These are phyloP conservation scores for Proisotoma minuta DNA, from an alignment of 2,888 invertebrate genomes.

Conservation along the genomic window DNA sequence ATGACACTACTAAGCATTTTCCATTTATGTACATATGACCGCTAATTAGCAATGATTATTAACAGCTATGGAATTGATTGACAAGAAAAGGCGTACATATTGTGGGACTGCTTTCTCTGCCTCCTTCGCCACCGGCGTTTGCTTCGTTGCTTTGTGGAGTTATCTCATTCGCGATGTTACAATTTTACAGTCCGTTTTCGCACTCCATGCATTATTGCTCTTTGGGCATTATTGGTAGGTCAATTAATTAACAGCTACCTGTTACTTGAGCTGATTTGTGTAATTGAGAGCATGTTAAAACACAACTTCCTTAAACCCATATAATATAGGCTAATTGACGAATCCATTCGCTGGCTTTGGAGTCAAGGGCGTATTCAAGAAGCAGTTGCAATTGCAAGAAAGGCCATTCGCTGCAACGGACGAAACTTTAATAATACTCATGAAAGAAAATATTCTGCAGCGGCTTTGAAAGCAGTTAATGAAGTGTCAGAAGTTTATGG, in stretches of 20 bases:
- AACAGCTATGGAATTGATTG: constrained; percentile 75
- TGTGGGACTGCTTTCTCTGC: constrained; percentile 76
- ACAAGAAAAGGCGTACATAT: constrained; percentile 68
- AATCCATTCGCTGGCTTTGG: constrained; percentile 84
- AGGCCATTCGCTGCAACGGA: constrained; percentile 68
- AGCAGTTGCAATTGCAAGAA: constrained; percentile 68
- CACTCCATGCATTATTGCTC: constrained; percentile 67
- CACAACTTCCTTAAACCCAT: too few relatives aligned
- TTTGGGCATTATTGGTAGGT: constrained; percentile 65
- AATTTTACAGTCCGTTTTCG: constrained; percentile 70
- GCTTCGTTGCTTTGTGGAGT: constrained; percentile 78
- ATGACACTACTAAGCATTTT: not conserved
- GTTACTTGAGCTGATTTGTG: not conserved
- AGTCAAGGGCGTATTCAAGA: constrained; percentile 69
- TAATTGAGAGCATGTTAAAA: too few relatives aligned
- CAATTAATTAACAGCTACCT: not conserved
- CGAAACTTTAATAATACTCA: constrained; percentile 51
- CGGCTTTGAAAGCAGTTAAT: not conserved
- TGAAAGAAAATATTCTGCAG: constrained; percentile 21
- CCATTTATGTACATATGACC: too few relatives aligned
- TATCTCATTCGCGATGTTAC: constrained; percentile 68
- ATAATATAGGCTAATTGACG: constrained; percentile 70
- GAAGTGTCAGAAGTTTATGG: constrained; percentile 54
- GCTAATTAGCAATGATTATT: not conserved
- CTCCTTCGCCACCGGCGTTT: constrained; percentile 72